These are phyloP conservation scores for Lutraria rhynchaena DNA, from an alignment of 1,140 invertebrate species.

Conservation along the genomic window DNA sequence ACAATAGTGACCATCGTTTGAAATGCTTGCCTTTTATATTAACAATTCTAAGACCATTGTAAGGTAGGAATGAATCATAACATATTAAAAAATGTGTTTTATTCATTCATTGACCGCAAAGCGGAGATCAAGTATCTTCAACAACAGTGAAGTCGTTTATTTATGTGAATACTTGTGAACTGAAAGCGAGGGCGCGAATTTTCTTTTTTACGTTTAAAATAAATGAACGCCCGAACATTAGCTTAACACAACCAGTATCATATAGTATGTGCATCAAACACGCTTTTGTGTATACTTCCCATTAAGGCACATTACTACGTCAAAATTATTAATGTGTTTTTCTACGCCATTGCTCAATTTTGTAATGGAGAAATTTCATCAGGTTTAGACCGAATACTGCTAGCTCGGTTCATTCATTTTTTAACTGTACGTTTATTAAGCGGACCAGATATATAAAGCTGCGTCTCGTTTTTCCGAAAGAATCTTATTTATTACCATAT, in stretches of 20 bases:
- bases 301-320: constrained; percentile 34
- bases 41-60: too few relatives aligned
- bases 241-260: background rate
- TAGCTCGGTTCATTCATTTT: too few relatives aligned
- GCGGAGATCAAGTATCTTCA: too few relatives aligned
- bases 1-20: too few relatives aligned
- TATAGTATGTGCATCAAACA: constrained; percentile 14
- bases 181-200: background rate
- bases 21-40: too few relatives aligned
- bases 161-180: too few relatives aligned
- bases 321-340: constrained; percentile 42
- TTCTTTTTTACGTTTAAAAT: background rate
- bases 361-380: constrained; percentile 20
- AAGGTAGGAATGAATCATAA: too few relatives aligned
- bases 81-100: too few relatives aligned
- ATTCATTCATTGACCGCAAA: too few relatives aligned
- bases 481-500: background rate
- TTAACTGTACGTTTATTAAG: too few relatives aligned
- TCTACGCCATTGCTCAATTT: constrained; percentile 13
- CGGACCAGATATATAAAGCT: background rate
- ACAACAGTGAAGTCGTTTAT: too few relatives aligned
- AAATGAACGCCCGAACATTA: constrained; percentile 6
- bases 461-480: background rate
- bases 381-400: too few relatives aligned
- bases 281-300: constrained; percentile 14